Percentiles rank a stretch among this genome's conserved stretches.
Conservation (phyloP, 2,888 invertebrate species). For the Brenthis hecate region DNA sequence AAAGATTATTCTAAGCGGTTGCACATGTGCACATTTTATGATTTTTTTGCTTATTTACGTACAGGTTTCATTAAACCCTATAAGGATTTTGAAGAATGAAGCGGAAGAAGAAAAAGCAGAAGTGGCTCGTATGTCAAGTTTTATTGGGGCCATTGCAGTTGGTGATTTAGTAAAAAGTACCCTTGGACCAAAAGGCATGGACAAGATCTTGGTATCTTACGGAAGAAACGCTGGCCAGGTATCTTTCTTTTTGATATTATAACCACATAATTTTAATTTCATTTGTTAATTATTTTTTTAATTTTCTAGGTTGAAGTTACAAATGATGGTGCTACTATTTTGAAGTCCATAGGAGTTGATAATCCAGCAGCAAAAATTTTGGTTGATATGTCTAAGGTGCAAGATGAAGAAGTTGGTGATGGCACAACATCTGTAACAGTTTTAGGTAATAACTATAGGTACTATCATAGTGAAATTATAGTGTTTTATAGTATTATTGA, state of each 20-base stretch:
- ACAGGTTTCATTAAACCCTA: conserved; percentile 94
- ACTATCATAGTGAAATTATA: background rate
- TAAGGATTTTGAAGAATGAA: conserved; percentile 96
- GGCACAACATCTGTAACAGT: conserved; percentile 99
- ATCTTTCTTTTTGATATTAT: conserved; percentile 30
- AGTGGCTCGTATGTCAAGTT: conserved; percentile 97
- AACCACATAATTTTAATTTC: background rate
- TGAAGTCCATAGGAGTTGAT: conserved; percentile 97
- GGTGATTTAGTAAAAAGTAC: conserved; percentile 99
- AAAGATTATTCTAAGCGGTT: conserved; percentile 11
- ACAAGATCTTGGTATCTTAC: conserved; percentile 91
- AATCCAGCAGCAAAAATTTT: conserved; percentile 99
- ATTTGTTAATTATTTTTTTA: conserved; percentile 7
- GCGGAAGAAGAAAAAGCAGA: conserved; percentile 99
- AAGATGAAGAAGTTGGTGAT: conserved; percentile 99
- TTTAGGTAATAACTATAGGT: conserved; percentile 74
- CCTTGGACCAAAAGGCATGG: conserved; percentile 99
- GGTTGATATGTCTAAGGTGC: conserved; percentile 99
- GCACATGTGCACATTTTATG: conserved; percentile 40
- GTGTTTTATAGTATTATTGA: background rate
- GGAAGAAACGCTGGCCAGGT: conserved; percentile 89
- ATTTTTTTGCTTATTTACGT: conserved; percentile 38
- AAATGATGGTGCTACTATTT: conserved; percentile 99
- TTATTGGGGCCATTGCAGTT: conserved; percentile 99
- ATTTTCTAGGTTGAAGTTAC: conserved; percentile 93